Evolutionary conservation across 2,888 invertebrate species (phyloP).

Genomic region (Pristionchus maxplancki): DNA sequence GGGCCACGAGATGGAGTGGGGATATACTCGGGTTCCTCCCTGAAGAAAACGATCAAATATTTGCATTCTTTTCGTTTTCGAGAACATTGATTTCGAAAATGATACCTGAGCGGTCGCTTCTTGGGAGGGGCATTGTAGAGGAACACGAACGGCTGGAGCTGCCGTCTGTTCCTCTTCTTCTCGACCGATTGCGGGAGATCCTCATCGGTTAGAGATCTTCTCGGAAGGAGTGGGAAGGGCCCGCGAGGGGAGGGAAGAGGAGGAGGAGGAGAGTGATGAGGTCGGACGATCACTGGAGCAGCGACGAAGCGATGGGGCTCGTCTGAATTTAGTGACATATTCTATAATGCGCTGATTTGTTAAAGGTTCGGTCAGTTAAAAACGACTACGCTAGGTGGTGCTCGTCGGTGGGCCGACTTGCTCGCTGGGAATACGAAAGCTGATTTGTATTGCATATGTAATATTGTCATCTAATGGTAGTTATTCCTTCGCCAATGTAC

Average conservation of each 20-base stretch:
- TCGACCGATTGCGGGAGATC: not conserved
- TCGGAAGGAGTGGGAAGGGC: slow-evolving; percentile 15
- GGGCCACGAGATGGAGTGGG: slow-evolving; percentile 51
- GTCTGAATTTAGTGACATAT: too few relatives aligned
- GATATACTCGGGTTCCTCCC: slow-evolving; percentile 56
- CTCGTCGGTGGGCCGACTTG: too few relatives aligned
- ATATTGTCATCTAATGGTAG: too few relatives aligned
- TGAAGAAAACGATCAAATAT: too few relatives aligned
- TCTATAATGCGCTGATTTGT: too few relatives aligned
- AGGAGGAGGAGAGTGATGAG: not conserved
- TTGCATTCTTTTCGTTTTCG: too few relatives aligned
- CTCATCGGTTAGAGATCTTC: not conserved
- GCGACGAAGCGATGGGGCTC: not conserved
- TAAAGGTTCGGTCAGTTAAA: too few relatives aligned
- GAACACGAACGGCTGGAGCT: not conserved
- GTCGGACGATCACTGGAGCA: not conserved
- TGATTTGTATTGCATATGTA: too few relatives aligned
- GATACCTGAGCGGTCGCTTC: not conserved
- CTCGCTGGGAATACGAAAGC: too few relatives aligned
- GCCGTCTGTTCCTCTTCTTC: slow-evolving; percentile 17
- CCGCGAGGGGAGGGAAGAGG: not conserved
- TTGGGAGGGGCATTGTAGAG: slow-evolving; percentile 33
- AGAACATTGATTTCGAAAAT: too few relatives aligned
- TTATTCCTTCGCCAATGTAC: too few relatives aligned
- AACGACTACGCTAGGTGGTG: too few relatives aligned